Percentiles rank a stretch among this genome's conserved stretches.
These are phyloP conservation scores for Cyphomyrmex costatus DNA, from an alignment of 1,140 invertebrate genomes.

Conservation along the genomic window DNA sequence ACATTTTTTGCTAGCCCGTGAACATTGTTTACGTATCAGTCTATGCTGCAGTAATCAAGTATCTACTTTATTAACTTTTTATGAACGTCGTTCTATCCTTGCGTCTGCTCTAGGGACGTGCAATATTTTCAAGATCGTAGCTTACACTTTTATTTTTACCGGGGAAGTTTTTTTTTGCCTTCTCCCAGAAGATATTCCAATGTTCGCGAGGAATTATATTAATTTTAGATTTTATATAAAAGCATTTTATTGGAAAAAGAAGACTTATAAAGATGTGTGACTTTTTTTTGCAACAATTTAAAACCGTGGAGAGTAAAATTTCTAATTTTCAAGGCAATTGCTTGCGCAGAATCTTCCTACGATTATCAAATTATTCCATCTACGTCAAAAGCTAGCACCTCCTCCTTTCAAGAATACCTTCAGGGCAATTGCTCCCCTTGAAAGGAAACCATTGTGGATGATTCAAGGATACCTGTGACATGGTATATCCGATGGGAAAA, in stretches of 20 bases:
- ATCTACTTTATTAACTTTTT: slow-evolving; percentile 46
- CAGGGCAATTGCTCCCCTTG: slow-evolving; percentile 11
- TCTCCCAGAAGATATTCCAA: not conserved
- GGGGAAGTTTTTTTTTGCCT: not conserved
- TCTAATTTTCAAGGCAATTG: not conserved
- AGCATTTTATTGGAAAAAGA: not conserved
- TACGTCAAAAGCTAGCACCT: not conserved
- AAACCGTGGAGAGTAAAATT: not conserved
- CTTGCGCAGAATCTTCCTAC: not conserved
- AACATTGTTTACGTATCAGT: slow-evolving; percentile 35
- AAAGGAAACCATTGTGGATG: slow-evolving; percentile 13
- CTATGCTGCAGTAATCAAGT: slow-evolving; percentile 21
- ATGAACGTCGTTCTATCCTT: not conserved
- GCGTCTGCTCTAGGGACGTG: not conserved
- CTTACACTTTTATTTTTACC: slow-evolving; percentile 24
- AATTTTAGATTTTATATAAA: not conserved
- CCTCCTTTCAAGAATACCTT: slow-evolving; percentile 32
- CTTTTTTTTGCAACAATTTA: not conserved
- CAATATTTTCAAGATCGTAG: slow-evolving; percentile 38
- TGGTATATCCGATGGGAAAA: not conserved
- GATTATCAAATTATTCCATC: not conserved
- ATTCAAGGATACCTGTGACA: slow-evolving; percentile 18
- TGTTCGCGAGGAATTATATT: not conserved
- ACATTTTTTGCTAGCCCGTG: not conserved
- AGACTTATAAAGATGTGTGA: not conserved